phyloP scores from a whole-genome alignment of 2,113 vertebrate genomes.

The Apaloderma vittatum region DNA sequence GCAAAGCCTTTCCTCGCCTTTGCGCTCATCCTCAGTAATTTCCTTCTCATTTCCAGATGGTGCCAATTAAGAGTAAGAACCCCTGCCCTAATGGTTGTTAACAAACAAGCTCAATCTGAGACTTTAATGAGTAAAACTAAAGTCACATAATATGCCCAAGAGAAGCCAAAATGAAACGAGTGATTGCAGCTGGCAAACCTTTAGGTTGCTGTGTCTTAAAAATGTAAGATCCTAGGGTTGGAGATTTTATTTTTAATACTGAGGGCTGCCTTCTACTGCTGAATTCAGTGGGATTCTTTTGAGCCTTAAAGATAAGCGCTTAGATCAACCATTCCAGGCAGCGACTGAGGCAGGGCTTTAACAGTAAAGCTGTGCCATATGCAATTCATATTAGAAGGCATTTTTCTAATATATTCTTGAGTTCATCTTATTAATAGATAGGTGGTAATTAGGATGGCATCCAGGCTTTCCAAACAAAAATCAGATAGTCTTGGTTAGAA shows the following conservation, averaged over 20 bases:
- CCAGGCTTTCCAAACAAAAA: neutral
- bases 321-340: neutral
- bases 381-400: neutral
- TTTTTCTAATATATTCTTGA: neutral
- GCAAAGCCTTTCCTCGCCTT: neutral
- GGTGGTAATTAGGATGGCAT: neutral
- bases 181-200: neutral
- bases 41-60: slow-evolving; percentile 65
- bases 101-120: slow-evolving; percentile 69
- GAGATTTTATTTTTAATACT: slow-evolving; percentile 3
- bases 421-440: neutral
- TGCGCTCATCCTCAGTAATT: neutral
- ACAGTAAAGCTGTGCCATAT: neutral
- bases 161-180: slow-evolving; percentile 64
- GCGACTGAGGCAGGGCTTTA: neutral
- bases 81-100: slow-evolving; percentile 66
- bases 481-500: neutral
- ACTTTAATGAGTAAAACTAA: slow-evolving; percentile 70
- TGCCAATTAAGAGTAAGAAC: slow-evolving; percentile 71
- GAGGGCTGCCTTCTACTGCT: neutral
- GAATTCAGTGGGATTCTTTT: slow-evolving; percentile 2
- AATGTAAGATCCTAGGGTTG: neutral
- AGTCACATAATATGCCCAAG: slow-evolving; percentile 47
- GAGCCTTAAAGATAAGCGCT: neutral
- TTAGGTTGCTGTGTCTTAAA: neutral